phyloP scores from a whole-genome alignment of 2,888 invertebrate species.

The Loripinus fragilis region DNA sequence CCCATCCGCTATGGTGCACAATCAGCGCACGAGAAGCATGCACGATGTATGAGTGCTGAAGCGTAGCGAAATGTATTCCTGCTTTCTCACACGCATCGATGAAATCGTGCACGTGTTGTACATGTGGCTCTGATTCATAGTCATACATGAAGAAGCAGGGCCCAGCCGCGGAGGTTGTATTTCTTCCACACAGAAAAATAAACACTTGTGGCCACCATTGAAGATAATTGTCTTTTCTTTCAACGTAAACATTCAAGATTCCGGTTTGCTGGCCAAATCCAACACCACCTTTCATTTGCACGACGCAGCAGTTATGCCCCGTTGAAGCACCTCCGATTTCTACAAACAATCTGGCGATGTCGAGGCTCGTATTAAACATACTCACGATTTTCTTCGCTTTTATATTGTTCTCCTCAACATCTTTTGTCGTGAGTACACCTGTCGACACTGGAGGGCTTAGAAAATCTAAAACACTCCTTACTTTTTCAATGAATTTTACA shows the following conservation, averaged over 20 bases:
- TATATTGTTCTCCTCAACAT: not conserved
- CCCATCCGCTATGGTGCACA: not conserved
- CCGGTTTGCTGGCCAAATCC: not conserved
- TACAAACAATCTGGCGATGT: constrained; percentile 1
- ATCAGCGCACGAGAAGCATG: constrained; percentile 3
- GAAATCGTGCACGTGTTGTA: constrained; percentile 11
- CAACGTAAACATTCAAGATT: not conserved
- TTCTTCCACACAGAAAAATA: constrained; percentile 13
- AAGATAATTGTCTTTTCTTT: not conserved
- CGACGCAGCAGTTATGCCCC: not conserved
- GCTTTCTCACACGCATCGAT: constrained; percentile 7
- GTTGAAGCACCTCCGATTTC: not conserved
- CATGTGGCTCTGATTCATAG: not conserved
- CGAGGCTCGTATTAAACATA: constrained; percentile 4
- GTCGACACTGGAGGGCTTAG: not conserved
- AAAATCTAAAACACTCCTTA: not conserved
- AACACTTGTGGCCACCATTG: constrained; percentile 15
- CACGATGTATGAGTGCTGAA: not conserved
- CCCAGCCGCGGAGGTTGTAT: not conserved
- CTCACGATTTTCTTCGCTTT: not conserved
- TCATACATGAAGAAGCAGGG: constrained; percentile 17
- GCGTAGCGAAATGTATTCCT: constrained; percentile 1
- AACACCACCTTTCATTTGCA: not conserved
- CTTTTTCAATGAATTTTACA: constrained; percentile 2
- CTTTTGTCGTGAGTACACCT: not conserved